phyloP scores from a whole-genome alignment of 2,888 invertebrate genomes.

The Dorcus hopei region DNA sequence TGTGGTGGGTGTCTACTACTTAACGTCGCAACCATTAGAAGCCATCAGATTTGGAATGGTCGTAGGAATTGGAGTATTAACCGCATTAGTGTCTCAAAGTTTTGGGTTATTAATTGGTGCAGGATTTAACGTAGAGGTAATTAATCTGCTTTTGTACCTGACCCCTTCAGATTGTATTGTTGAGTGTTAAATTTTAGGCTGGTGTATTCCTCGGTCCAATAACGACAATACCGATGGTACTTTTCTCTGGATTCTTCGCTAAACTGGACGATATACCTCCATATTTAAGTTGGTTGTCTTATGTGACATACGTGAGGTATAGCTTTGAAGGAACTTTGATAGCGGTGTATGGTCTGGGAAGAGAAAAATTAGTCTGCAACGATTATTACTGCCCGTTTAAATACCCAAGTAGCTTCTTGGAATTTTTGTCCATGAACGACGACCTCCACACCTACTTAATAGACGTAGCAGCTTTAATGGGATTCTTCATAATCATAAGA shows the following conservation, averaged over 20 bases:
- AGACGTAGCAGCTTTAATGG: conserved; percentile 77
- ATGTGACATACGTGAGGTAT: conserved; percentile 86
- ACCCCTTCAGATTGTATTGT: background rate
- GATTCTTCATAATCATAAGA: conserved; percentile 75
- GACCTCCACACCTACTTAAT: conserved; percentile 66
- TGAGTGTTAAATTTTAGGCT: conserved; percentile 42
- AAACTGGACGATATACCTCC: conserved; percentile 87
- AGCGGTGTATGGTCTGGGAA: conserved; percentile 83
- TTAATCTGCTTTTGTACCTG: background rate
- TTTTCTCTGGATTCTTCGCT: conserved; percentile 94
- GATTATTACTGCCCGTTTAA: conserved; percentile 81
- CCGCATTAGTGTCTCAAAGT: conserved; percentile 89
- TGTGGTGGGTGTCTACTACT: conserved; percentile 88
- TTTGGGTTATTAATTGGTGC: conserved; percentile 90
- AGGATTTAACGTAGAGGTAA: conserved; percentile 79
- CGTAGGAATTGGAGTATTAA: conserved; percentile 71
- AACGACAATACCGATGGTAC: conserved; percentile 83
- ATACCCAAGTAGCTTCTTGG: conserved; percentile 76
- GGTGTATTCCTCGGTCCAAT: conserved; percentile 82
- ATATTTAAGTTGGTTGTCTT: conserved; percentile 86
- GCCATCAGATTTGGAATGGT: conserved; percentile 78
- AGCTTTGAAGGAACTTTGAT: conserved; percentile 92
- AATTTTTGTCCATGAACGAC: conserved; percentile 79
- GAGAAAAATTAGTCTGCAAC: conserved; percentile 78
- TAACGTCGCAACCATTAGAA: conserved; percentile 94